Percentiles rank a stretch among this genome's conserved stretches.
These are phyloP conservation scores for Zingel zingel DNA, from an alignment of 2,113 vertebrate genomes.

Conservation along the genomic window DNA sequence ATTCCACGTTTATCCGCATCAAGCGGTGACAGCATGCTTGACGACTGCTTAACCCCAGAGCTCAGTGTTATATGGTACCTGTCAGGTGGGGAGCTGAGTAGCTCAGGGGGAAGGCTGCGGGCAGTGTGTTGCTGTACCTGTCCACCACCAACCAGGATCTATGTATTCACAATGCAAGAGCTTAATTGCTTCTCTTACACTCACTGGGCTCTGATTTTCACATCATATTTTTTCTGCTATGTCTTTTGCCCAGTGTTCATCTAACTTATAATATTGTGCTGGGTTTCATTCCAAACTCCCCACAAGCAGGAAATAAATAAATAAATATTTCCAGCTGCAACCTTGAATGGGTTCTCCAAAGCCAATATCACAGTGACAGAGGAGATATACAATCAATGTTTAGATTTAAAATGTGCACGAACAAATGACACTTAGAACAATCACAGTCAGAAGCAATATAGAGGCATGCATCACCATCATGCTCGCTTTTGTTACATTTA, in stretches of 20 bases:
- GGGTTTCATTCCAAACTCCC: conserved; percentile 33
- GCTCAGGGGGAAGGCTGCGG: conserved; percentile 18
- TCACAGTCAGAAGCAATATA: background rate
- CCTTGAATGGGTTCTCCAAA: conserved; percentile 22
- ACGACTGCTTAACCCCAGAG: conserved; percentile 55
- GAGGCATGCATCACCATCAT: background rate
- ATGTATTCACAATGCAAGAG: conserved; percentile 27
- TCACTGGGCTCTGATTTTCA: conserved; percentile 7
- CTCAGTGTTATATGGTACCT: conserved; percentile 67
- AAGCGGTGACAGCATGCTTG: conserved; percentile 64
- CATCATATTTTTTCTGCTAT: background rate
- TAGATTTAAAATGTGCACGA: conserved; percentile 13
- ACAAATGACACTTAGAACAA: conserved; percentile 33
- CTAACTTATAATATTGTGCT: conserved; percentile 34
- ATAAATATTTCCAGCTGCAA: conserved; percentile 26
- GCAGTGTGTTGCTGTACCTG: conserved; percentile 29
- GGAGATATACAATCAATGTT: conserved; percentile 15
- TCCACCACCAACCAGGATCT: conserved; percentile 18
- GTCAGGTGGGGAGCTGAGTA: conserved; percentile 43
- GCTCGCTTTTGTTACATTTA: background rate
- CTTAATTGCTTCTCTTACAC: conserved; percentile 10
- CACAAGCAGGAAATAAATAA: conserved; percentile 3
- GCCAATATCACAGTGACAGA: conserved; percentile 18
- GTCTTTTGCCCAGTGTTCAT: conserved; percentile 9
- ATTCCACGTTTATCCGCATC: conserved; percentile 74